A percentile compares a stretch with the other conserved stretches of the same genome.
These are phyloP conservation scores for Ophion costatus DNA, from an alignment of 2,888 invertebrate genomes.

Conservation along the genomic window DNA sequence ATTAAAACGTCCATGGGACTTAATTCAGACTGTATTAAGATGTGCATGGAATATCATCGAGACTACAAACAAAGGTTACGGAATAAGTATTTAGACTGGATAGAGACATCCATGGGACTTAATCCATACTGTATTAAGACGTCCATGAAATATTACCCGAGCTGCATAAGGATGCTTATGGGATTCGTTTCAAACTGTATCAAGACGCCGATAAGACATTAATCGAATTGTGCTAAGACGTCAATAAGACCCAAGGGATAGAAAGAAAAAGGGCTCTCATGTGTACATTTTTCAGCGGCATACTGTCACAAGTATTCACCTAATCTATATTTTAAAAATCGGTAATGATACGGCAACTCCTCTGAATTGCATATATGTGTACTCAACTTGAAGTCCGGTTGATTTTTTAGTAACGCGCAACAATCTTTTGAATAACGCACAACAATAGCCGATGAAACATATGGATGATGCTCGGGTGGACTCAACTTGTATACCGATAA, in stretches of 20 bases:
- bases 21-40: too few relatives aligned
- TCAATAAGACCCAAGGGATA: conserved; percentile 13
- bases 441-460: neutral
- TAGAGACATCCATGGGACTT: neutral
- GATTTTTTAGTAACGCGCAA: conserved; percentile 10
- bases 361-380: neutral
- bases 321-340: conserved; percentile 12
- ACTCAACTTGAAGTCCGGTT: neutral
- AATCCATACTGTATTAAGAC: too few relatives aligned
- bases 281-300: conserved; percentile 33
- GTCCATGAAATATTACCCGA: conserved; percentile 14
- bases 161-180: conserved; percentile 27
- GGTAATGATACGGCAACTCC: neutral
- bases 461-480: conserved; percentile 29
- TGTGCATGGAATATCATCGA: too few relatives aligned
- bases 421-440: conserved; percentile 17
- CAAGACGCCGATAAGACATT: conserved; percentile 12
- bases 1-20: too few relatives aligned
- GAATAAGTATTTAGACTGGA: conserved; percentile 18
- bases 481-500: conserved; percentile 36
- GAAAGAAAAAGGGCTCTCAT: conserved; percentile 29
- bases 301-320: conserved; percentile 19
- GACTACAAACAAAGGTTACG: conserved; percentile 21
- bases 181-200: conserved; percentile 20
- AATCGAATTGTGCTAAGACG: conserved; percentile 18